Evolutionary conservation across 2,888 invertebrate genomes (phyloP), one percentile per base, ranked within the genome.

Genomic region (Chloromyia formosa): DNA sequence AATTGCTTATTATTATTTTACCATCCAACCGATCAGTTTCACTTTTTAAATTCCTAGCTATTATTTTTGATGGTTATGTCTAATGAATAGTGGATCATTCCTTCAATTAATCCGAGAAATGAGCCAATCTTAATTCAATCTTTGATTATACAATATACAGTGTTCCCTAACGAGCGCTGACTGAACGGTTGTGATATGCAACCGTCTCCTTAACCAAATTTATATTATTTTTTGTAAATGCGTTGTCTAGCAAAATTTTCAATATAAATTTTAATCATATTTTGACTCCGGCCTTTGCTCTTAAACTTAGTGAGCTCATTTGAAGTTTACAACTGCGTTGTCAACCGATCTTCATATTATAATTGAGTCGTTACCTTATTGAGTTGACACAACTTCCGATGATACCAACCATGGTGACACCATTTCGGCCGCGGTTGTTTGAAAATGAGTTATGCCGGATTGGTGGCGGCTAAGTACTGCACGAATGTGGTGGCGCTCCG

Each of bases 351-450:
- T 94, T 79, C 94, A 90, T 81, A 93, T 91, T 79, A 94, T 92
- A 73, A 91, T 89, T 64, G 91, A 90, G 77, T 90, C 90, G 87
- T 81, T 89, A 87, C 81, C 90, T 89, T 82, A 92, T 88, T 79
- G 90, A 76, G 88, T 87, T 61, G 92, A 91, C 42, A 90, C 88
- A 20, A 91, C 90, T 81, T 93, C 93, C 12, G 92, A 90, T 45
- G 92, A 90, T 53, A 94, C 94, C 77, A 94, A 86, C 94, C 94
- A 94, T 0, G 94, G 94, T 2, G 93, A 93, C 2, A 93, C 86
- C 82, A 92, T 92, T 12, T 90, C 89, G 76, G 87, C 83, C 53
- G 86, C 83, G 7, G 27, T 35, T 78, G 88, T 86, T 77, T 82
- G 81, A 75, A 82, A 82, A 85, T 88, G 80, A 84, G 87, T 84